Base-by-base conservation (phyloP, 2,113 vertebrate genomes). In the Laticauda colubrina region DNA sequence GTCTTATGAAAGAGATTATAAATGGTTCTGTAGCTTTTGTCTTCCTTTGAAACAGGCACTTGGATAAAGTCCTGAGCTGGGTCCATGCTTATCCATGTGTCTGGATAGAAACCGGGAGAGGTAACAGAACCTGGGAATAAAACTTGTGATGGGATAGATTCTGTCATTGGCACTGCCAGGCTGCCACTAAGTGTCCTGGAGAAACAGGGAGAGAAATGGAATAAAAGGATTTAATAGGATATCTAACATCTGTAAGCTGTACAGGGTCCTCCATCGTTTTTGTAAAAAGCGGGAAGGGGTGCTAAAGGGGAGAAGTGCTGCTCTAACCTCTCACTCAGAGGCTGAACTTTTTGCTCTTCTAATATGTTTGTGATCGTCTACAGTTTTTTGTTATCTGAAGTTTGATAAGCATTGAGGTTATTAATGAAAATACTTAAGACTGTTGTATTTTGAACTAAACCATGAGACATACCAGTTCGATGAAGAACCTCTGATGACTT, bases 1-100 rank as follows among this genome's bases (percentile, higher is more conserved):
- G 99, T 99, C 97, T 99, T 99, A 98, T 99, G 99, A 97, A 99
- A 99, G 96, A 99, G 98, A 96, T 99, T 99, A 95, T 99, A 99
- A 96, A 99, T 99, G 55, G 99, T 99, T 95, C 99, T 97, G 23
- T 99, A 99, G 98, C 99, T 99, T 96, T 98, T 99, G 96, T 99
- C 99, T 91, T 99, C 99, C 53, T 98, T 98, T 87, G 98, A 98
- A 93, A 99, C 98, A 94, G 99, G 99, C 98, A 99, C 99, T 98
- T 99, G 99, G 96, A 99, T 96, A 95, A 99, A 99, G 98, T 99
- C 99, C 97, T 99, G 99, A 97, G 97, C 98, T 51, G 98, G 97
- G 93, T 98, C 98, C 99, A 99, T 99, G 10, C 96, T 97, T 94
- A 99, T 95, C 99, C 99, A 99, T 0, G 99, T 99, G 97, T 99